Evolutionary conservation across 2,888 invertebrate genomes (phyloP), one percentile per base, ranked within the genome.

Genomic region (Taenaris catops): DNA sequence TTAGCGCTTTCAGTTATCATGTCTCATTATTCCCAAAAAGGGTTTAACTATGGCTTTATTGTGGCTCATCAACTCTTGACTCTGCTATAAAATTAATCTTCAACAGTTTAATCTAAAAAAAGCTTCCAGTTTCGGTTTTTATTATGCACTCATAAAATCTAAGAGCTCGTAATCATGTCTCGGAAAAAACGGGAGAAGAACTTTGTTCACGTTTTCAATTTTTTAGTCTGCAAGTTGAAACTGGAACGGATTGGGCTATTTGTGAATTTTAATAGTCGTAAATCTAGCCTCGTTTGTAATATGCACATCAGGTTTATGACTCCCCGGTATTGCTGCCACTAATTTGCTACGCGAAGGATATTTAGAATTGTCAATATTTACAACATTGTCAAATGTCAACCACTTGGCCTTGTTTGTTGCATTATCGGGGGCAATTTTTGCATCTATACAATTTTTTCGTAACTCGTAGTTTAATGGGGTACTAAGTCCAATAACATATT

Each of bases 121-220:
- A 69, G 69, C 64, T 58, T 54, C 67, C 60, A 61, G 64, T 62
- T 66, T 64, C 58, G 58, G 53, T 64, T 78, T 75, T 76, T 79
- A 78, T 73, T 63, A 69, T 58, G 44, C 57, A 34, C 55, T 62
- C 66, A 73, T 79, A 70, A 80, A 81, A 71, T 47, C 64, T 51
- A 59, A 73, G 69, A 71, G 68, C 55, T 72, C 72, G 70, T 75
- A 66, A 76, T 66, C 51, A 50, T 58, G 43, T 46, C 44, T 44
- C 47, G 47, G 49, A 36, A 35, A 25, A 37, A 52, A 55, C 51
- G 38, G 40, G 46, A 37, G 48, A 50, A 14, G 4, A 19, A 31
- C 58, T 60, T 55, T 55, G 58, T 60, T 61, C 58, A 56, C 49
- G 62, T 62, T 54, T 55, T 58, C 54, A 58, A 61, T 53, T 58